Evolutionary conservation across 2,888 invertebrate genomes (phyloP), one percentile per base, ranked within the genome.

Genomic region (Agrochola lychnidis): DNA sequence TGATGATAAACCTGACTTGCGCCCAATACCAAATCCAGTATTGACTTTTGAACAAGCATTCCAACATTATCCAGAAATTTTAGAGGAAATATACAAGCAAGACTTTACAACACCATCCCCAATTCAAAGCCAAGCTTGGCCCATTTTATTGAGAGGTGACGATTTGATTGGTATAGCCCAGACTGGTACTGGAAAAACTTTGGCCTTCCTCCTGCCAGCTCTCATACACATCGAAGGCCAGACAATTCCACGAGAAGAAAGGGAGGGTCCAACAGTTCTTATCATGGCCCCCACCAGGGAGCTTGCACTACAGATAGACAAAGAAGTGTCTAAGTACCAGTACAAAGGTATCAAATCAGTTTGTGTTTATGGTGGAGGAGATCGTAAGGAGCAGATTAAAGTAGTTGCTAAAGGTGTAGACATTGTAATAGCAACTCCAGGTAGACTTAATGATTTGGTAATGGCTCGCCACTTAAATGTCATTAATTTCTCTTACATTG

Each of bases 111-210:
- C 97, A 80, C 99, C 99, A 0, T 98, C 99, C 0, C 99, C 99
- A 0, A 99, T 99, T 89, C 99, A 99, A 94, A 97, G 98, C 79
- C 99, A 99, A 95, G 98, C 99, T 0, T 99, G 99, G 99, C 99
- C 99, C 1, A 97, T 99, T 79, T 96, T 99, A 0, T 94, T 99
- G 62, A 97, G 98, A 90, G 99, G 99, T 0, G 97, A 98, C 91
- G 99, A 99, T 94, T 95, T 99, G 92, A 99, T 99, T 92, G 99
- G 99, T 14, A 99, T 99, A 85, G 99, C 99, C 0, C 99, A 99
- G 95, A 99, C 99, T 10, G 99, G 99, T 75, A 99, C 99, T 30
- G 99, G 99, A 0, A 99, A 99, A 96, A 99, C 99, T 0, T 96
- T 99, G 76, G 99, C 99, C 0, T 99, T 99, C 91, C 95, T 99